Evolutionary conservation across 2,797 vertebrate species (phyloP).

Genomic region (Erithacus rubecula): DNA sequence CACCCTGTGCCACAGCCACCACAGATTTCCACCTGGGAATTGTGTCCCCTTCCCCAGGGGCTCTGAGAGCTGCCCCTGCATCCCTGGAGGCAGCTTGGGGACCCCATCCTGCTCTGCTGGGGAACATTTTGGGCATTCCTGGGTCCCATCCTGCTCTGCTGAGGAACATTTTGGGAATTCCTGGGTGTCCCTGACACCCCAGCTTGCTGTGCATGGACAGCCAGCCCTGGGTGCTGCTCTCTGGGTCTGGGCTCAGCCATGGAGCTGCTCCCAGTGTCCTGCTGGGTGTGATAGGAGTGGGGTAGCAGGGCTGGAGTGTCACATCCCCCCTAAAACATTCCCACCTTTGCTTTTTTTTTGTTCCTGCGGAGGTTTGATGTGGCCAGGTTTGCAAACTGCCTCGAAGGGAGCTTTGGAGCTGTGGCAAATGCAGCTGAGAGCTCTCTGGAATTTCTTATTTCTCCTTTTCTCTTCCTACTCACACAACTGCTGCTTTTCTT

Average conservation of each 20-base stretch:
- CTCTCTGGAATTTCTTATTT: background rate
- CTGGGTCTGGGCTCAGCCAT: rapidly evolving
- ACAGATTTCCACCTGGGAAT: too few relatives aligned
- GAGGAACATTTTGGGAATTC: too few relatives aligned
- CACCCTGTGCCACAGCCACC: too few relatives aligned
- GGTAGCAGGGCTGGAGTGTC: background rate
- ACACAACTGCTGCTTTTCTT: background rate
- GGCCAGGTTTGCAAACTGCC: background rate
- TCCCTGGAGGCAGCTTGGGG: too few relatives aligned
- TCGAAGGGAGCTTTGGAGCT: background rate
- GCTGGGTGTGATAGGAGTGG: background rate
- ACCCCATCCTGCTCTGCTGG: background rate
- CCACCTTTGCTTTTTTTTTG: too few relatives aligned
- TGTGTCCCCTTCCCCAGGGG: too few relatives aligned
- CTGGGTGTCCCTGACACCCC: rapidly evolving
- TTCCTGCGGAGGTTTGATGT: background rate
- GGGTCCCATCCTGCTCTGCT: too few relatives aligned
- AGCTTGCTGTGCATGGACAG: background rate
- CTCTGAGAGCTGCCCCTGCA: background rate
- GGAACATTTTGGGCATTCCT: background rate
- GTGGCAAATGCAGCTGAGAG: background rate
- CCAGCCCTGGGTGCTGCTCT: rapidly evolving
- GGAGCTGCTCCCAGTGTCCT: background rate
- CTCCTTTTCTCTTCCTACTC: background rate
- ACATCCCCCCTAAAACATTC: too few relatives aligned